Base-by-base conservation (phyloP, 1,140 invertebrate species). In the Drosophila ambigua region DNA sequence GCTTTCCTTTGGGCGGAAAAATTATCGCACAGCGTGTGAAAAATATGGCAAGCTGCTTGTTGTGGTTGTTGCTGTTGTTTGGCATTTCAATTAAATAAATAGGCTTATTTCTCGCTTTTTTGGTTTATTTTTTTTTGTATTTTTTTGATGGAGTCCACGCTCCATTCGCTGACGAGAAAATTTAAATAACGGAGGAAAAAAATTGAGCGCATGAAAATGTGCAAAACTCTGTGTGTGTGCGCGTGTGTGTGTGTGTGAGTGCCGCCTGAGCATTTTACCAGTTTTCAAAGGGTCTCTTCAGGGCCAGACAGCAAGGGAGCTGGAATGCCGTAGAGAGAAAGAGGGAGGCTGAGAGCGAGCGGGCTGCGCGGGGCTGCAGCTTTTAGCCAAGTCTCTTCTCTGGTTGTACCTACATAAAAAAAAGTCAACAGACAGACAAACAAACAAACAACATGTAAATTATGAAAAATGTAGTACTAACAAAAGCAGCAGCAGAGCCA, bases 401-500 rank as follows among this genome's bases (percentile, higher is more conserved):
- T 87, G 65, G 82, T 75, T 78, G 81, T 81, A 82, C 71, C 75
- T 85, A 87, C 87, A 84, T 87, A 85, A 87, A 84, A 85, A 85
- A 87, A 85, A 87, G 82, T 87, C 81, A 85, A 85, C 78, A 85
- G 78, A 81, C 82, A 81, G 77, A 85, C 82, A 75, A 31, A 24
- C 23, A 24, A 75, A 75, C 71, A 77, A 74, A 85, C 79, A 82
- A 81, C 81, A 76, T 85, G 82, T 85, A 85, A 87, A 88, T 85
- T 85, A 85, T 88, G 83, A 88, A 88, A 85, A 85, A 85, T 85
- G 82, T 85, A 85, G 82, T 85, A 85, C 83, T 77, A 87, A 87
- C 81, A 87, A 87, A 39, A 84, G 81, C 72, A 67, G 57, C 62
- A 52, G 57, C 62, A 52, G 59, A 39, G 35, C 35, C 72, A 73